phyloP scores from a whole-genome alignment of 2,113 vertebrate genomes.

The Machaerirhynchus nigripectus region DNA sequence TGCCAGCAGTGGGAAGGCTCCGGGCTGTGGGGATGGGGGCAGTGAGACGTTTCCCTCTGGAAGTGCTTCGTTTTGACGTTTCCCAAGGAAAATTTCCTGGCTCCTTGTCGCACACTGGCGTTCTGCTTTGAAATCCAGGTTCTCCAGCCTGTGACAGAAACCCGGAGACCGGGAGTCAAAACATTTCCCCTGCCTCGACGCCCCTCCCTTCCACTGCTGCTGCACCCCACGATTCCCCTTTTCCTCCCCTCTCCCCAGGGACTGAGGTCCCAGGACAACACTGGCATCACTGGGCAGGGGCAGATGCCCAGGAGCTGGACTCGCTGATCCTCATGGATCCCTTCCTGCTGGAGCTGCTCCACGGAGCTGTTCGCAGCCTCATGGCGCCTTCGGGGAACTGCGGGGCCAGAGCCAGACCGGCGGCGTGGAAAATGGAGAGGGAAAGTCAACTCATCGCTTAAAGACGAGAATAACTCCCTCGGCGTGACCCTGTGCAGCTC shows the following conservation, averaged over 20 bases:
- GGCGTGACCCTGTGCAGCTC: neutral
- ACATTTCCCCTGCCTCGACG: accelerated
- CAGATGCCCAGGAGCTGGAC: accelerated
- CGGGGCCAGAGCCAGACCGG: neutral
- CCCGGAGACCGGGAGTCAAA: neutral
- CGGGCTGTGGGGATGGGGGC: neutral
- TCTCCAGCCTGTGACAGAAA: neutral
- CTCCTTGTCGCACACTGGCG: neutral
- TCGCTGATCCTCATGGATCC: neutral
- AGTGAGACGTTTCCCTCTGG: neutral
- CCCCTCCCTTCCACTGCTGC: neutral
- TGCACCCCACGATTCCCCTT: accelerated
- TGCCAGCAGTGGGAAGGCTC: neutral
- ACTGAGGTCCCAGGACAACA: accelerated
- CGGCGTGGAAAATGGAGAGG: neutral
- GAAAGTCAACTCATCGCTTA: neutral
- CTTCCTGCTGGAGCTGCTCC: neutral
- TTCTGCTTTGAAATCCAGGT: neutral
- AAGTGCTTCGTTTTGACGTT: neutral
- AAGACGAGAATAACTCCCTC: neutral
- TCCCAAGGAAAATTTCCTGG: neutral
- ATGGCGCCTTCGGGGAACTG: neutral
- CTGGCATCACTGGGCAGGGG: neutral
- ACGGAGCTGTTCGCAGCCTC: accelerated
- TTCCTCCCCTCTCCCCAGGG: accelerated